These are phyloP conservation scores for Fragum whitleyi DNA, from an alignment of 2,888 invertebrate species.

Conservation along the genomic window DNA sequence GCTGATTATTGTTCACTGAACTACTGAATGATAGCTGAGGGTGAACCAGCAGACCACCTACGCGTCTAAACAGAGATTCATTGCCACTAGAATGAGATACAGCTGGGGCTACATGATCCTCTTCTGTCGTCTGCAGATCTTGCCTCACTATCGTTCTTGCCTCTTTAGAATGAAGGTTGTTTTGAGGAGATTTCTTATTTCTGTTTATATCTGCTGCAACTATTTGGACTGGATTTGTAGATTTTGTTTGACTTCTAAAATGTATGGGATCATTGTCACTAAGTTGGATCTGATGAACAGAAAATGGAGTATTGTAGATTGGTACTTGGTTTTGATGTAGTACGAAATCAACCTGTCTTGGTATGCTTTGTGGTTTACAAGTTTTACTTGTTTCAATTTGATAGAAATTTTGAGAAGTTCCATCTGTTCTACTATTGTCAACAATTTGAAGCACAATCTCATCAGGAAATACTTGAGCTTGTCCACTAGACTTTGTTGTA, in stretches of 20 bases:
- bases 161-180: slow-evolving; percentile 37
- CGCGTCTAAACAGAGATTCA: slow-evolving; percentile 12
- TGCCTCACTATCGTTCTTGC: slow-evolving; percentile 43
- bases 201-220: neutral
- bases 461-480: neutral
- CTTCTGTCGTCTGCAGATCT: slow-evolving; percentile 32
- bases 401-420: neutral
- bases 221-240: too few relatives aligned
- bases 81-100: slow-evolving; percentile 22
- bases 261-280: neutral
- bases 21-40: neutral
- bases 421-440: neutral
- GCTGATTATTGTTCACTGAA: neutral
- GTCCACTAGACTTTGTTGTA: neutral
- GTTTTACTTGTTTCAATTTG: too few relatives aligned
- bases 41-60: neutral
- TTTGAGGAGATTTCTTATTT: neutral
- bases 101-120: slow-evolving; percentile 31
- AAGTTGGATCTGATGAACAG: too few relatives aligned
- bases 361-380: slow-evolving; percentile 3
- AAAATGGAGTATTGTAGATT: neutral
- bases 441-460: slow-evolving; percentile 15
- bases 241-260: neutral
- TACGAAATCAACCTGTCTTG: slow-evolving; percentile 10
- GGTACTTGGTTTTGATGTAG: neutral